Base-by-base conservation (phyloP, 2,888 invertebrate species). In the Hoplodrina ambigua region DNA sequence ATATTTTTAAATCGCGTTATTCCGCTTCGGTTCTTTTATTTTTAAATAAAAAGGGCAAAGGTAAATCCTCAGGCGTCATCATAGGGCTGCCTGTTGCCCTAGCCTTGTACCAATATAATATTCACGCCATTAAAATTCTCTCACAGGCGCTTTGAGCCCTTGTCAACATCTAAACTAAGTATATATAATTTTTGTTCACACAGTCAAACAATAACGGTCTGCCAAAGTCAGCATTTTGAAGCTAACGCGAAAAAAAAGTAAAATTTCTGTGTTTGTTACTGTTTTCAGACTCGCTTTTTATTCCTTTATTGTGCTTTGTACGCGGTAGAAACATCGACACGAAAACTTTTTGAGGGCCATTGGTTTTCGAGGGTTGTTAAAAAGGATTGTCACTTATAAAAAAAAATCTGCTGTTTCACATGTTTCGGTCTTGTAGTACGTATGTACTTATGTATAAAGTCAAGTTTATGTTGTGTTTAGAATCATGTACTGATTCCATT, bases 51-150 rank as follows among this genome's bases (percentile, higher is more conserved):
- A 57, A 58, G 1, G 17, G 15, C 44, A 52, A 68, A 75, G 20
- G 11, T 53, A 44, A 56, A 56, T n/a, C 25, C 33, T 49, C 11
- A 25, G n/a, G 10, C 8, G 11, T 50, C 33, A 44, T 55, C 44
- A 44, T 54, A 46, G 17, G 33, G 52, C 25, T 55, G 33, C 46
- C 25, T 52, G 41, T 46, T 37, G 13, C n/a, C 20, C 33, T 44
- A 62, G 33, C 49, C 11, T 59, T 63, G 37, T 59, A 46, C 15
- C 52, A 64, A 80, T 75, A 69, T 59, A 75, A 68, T 75, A 73
- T 78, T 72, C 61, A 77, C 52, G 37, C 63, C 66, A 75, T 74
- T 77, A 72, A 80, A 69, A 71, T 72, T 72, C 56, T 69, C 68
- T 64, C 50, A 67, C 25, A 54, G 55, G 49, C 55, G 55, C 72